These are phyloP conservation scores for Trichonephila clavata DNA, from an alignment of 1,140 invertebrate genomes.

Conservation along the genomic window DNA sequence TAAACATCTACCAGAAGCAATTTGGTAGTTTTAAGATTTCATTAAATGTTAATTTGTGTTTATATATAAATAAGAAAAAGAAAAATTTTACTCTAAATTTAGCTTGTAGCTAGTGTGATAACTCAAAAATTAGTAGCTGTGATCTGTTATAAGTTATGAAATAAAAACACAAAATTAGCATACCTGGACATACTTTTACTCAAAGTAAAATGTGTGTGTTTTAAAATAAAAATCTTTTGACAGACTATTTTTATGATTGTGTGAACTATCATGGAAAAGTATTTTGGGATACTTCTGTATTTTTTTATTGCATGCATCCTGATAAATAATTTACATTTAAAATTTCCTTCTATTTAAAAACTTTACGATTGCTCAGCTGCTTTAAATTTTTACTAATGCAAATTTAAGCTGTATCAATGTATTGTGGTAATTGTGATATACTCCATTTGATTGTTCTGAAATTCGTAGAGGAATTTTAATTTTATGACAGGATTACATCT, in stretches of 20 bases:
- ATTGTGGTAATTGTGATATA: not conserved
- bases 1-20: not conserved
- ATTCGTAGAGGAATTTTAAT: not conserved
- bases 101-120: not conserved
- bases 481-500: not conserved
- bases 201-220: slow-evolving; percentile 39
- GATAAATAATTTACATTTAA: not conserved
- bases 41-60: not conserved
- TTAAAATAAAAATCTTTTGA: not conserved
- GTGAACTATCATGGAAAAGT: slow-evolving; percentile 5
- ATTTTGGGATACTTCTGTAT: slow-evolving; percentile 46
- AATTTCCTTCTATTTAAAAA: not conserved
- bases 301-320: slow-evolving; percentile 26
- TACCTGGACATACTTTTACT: slow-evolving; percentile 23
- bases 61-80: not conserved
- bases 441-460: not conserved
- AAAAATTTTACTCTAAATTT: not conserved
- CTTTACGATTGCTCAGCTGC: not conserved
- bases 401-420: not conserved
- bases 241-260: slow-evolving; percentile 39
- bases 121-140: not conserved
- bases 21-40: not conserved
- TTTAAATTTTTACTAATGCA: not conserved
- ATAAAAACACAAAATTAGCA: not conserved
- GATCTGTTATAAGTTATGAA: not conserved